phyloP scores from a whole-genome alignment of 2,113 vertebrate species.

The Puffinus mauretanicus region DNA sequence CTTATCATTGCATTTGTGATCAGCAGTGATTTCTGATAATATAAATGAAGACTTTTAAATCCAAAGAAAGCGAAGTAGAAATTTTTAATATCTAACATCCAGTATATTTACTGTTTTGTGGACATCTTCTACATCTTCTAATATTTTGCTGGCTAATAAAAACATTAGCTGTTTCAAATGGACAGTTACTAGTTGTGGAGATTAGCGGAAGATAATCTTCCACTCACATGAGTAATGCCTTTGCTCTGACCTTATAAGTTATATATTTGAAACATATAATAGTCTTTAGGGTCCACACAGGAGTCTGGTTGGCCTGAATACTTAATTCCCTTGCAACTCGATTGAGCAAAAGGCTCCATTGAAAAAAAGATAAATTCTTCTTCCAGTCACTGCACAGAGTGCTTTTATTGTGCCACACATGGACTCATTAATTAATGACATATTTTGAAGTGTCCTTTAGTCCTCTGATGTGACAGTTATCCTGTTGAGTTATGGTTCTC shows the following conservation, averaged over 20 bases:
- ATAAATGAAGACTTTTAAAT: background rate
- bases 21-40: background rate
- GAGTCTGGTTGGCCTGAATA: background rate
- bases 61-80: background rate
- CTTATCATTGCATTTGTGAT: background rate
- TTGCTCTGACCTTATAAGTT: background rate
- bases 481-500: conserved; percentile 15
- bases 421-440: conserved; percentile 38
- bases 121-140: background rate
- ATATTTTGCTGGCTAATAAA: background rate
- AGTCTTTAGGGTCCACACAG: background rate
- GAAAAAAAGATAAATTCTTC: conserved; percentile 3
- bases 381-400: background rate
- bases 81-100: background rate
- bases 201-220: background rate
- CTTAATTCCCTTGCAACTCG: background rate
- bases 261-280: background rate
- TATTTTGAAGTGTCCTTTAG: conserved; percentile 37
- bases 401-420: background rate
- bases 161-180: background rate
- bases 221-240: background rate
- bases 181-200: background rate
- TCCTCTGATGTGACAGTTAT: background rate
- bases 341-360: background rate
- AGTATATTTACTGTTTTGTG: background rate